phyloP scores from a whole-genome alignment of 2,888 invertebrate genomes.

The Phyllotreta striolata region DNA sequence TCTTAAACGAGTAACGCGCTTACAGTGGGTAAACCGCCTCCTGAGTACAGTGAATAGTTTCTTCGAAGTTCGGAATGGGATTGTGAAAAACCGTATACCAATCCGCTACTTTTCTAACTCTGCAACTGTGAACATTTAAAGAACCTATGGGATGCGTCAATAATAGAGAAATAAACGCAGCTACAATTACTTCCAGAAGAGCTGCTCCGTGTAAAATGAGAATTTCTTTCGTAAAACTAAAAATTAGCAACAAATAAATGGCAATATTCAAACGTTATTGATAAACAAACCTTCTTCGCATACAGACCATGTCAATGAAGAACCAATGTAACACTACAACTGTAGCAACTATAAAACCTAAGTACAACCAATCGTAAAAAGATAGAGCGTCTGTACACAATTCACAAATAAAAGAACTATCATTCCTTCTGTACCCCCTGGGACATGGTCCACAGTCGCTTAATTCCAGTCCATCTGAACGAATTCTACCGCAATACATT shows the following conservation, averaged over 20 bases:
- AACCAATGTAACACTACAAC: constrained; percentile 91
- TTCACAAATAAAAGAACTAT: constrained; percentile 79
- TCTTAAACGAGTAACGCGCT: constrained; percentile 58
- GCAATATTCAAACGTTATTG: background rate
- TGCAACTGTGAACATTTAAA: constrained; percentile 79
- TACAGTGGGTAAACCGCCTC: constrained; percentile 98
- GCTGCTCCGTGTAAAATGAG: constrained; percentile 83
- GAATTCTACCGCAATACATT: constrained; percentile 80
- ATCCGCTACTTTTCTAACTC: constrained; percentile 83
- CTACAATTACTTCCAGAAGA: constrained; percentile 78
- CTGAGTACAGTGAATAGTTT: constrained; percentile 91
- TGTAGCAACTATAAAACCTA: constrained; percentile 91
- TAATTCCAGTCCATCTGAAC: constrained; percentile 73
- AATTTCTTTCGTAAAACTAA: constrained; percentile 76
- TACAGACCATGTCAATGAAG: constrained; percentile 86
- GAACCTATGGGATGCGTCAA: constrained; percentile 84
- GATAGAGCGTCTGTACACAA: constrained; percentile 78
- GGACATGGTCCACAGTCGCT: constrained; percentile 89
- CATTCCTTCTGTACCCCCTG: constrained; percentile 79
- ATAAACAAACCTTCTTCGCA: constrained; percentile 70
- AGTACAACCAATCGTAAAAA: constrained; percentile 92
- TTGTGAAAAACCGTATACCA: constrained; percentile 98
- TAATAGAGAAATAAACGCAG: constrained; percentile 80
- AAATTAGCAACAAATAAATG: background rate
- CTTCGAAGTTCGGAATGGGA: constrained; percentile 90